These are phyloP conservation scores for Zosterops borbonicus DNA, from an alignment of 2,113 vertebrate genomes.

Conservation along the genomic window DNA sequence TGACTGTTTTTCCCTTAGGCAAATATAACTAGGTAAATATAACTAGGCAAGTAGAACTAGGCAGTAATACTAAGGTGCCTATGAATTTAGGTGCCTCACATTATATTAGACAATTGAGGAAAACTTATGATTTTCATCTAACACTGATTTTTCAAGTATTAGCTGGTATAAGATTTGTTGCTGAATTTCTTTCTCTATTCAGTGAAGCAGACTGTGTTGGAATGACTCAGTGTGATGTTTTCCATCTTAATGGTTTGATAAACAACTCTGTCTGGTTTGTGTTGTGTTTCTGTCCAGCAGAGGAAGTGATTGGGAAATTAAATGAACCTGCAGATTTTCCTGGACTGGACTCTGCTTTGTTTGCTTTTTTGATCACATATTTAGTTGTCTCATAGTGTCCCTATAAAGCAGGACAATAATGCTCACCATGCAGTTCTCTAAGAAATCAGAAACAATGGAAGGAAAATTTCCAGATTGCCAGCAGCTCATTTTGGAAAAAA, in stretches of 20 bases:
- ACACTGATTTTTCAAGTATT: background rate
- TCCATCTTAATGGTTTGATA: background rate
- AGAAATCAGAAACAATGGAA: background rate
- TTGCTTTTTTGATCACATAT: background rate
- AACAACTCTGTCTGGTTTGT: background rate
- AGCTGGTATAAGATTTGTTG: background rate
- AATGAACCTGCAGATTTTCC: background rate
- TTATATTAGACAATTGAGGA: background rate
- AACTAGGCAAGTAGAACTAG: background rate
- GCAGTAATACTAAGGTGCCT: background rate
- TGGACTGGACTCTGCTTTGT: background rate
- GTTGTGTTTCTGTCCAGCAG: background rate
- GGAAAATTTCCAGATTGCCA: background rate
- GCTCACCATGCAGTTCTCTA: background rate
- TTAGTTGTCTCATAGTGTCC: background rate
- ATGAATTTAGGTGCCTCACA: background rate
- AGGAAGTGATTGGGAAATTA: constrained; percentile 6
- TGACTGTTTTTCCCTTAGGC: background rate
- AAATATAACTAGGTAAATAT: background rate
- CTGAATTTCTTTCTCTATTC: background rate
- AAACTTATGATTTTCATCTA: background rate
- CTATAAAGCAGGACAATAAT: background rate
- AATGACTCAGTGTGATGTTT: background rate
- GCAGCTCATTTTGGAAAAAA: background rate
- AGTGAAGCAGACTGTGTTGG: background rate